These are phyloP conservation scores for Cnemophilus loriae DNA, from an alignment of 2,113 vertebrate species.

Conservation along the genomic window DNA sequence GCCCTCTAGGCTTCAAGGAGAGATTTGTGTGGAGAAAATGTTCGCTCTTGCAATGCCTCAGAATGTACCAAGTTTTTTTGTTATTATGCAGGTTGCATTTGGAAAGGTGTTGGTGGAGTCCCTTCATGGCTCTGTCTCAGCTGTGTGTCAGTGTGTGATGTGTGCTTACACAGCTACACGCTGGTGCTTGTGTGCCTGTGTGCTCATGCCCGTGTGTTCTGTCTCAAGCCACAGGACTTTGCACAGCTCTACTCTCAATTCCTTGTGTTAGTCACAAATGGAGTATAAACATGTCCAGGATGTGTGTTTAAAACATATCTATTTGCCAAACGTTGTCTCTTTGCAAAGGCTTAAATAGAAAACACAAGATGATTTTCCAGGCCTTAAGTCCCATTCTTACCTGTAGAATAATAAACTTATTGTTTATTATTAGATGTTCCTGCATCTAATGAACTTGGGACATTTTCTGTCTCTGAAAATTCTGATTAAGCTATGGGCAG, in stretches of 20 bases:
- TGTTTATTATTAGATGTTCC: too few relatives aligned
- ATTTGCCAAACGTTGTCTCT: background rate
- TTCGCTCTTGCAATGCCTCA: background rate
- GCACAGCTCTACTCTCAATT: background rate
- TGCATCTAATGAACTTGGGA: background rate
- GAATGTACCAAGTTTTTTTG: background rate
- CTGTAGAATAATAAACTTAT: background rate
- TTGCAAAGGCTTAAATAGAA: background rate
- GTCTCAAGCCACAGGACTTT: background rate
- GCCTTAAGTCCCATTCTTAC: background rate
- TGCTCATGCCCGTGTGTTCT: background rate
- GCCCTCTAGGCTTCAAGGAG: background rate
- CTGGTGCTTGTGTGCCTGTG: background rate
- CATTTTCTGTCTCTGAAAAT: background rate
- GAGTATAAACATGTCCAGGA: conserved; percentile 4
- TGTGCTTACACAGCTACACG: rapidly evolving
- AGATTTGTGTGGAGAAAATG: background rate
- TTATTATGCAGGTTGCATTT: background rate
- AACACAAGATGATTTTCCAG: background rate
- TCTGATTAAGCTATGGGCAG: background rate
- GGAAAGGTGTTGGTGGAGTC: background rate
- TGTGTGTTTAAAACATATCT: conserved; percentile 1
- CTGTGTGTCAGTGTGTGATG: background rate
- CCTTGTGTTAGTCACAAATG: background rate
- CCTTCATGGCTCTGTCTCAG: background rate